Evolutionary conservation across 2,888 invertebrate species (phyloP), one percentile per base, ranked within the genome.

Genomic region (Pegoplata infirma): DNA sequence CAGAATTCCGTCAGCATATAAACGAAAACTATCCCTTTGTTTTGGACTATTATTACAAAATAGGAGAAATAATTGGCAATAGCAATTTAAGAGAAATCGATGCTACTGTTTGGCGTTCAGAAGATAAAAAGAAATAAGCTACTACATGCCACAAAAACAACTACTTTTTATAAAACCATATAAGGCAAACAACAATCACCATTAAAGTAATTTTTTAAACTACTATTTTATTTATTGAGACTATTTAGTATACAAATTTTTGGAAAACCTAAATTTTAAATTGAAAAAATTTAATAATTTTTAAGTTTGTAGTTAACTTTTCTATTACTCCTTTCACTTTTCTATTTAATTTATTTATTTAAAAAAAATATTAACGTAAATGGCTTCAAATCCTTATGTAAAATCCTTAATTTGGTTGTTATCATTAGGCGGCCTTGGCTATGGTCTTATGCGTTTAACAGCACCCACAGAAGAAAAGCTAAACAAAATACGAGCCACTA

Each of bases 1-100:
- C 90, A 95, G 95, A 93, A 89, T 94, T 93, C 85, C 93, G 95
- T 80, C 90, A 92, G 83, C 93, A 93, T 85, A 91, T 94, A 88
- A 90, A 91, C 88, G 91, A 93, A 69, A 93, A 94, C 81, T 93
- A 90, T 87, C 94, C 94, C 61, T 91, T 89, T 84, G 85, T 93
- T 32, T 89, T 96, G 80, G 92, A 95, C 82, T 90, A 91, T 58
- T 96, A 93, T 88, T 96, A 96, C 87, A 89, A 89, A 82, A 83
- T 94, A 25, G 94, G 94, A 68, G 95, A 95, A 89, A 86, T 89
- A 47, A 82, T 94, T 8, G 91, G 92, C 0, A 90, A 91, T 61
- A 87, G 80, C 66, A 84, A 83, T 3, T 81, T 89, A 23, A 89
- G 94, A 80, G 89, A 92, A 81, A 82, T 90, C 59, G 93, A 94